Percentiles rank a stretch among this genome's conserved stretches.
Evolutionary conservation across 2,888 invertebrate genomes (phyloP).

Genomic region (Cremastinae sp.): DNA sequence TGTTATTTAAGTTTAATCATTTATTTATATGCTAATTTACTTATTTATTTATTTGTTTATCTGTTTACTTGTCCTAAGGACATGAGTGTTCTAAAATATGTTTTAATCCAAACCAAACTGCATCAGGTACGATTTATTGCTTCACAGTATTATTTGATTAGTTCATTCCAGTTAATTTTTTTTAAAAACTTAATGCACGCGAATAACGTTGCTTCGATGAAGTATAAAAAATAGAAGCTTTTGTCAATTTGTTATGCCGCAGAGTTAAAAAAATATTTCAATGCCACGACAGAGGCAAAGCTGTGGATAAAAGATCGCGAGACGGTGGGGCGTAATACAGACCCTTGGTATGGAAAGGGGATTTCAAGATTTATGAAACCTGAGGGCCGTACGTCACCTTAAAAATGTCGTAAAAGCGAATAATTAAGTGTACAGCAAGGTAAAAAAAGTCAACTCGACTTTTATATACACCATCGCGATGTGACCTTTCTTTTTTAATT

Average conservation of each 20-base stretch:
- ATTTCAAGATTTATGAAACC: slow-evolving; percentile 70
- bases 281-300: slow-evolving; percentile 46
- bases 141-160: slow-evolving; percentile 6
- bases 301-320: slow-evolving; percentile 47
- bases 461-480: slow-evolving; percentile 1
- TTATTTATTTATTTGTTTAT: too few relatives aligned
- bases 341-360: slow-evolving; percentile 29
- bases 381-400: slow-evolving; percentile 66
- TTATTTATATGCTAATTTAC: not conserved
- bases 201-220: not conserved
- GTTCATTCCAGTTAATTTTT: slow-evolving; percentile 28
- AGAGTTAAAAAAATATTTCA: slow-evolving; percentile 56
- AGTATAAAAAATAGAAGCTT: not conserved
- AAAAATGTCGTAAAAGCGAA: slow-evolving; percentile 63
- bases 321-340: slow-evolving; percentile 49
- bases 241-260: slow-evolving; percentile 22
- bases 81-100: too few relatives aligned
- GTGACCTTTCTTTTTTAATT: slow-evolving; percentile 8
- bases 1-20: not conserved
- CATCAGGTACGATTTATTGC: slow-evolving; percentile 11
- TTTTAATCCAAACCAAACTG: not conserved
- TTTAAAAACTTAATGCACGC: not conserved
- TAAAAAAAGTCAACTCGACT: slow-evolving; percentile 19
- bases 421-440: slow-evolving; percentile 58
- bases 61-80: too few relatives aligned